phyloP scores from a whole-genome alignment of 2,888 invertebrate genomes.

The Drosophila parthenogenetica region DNA sequence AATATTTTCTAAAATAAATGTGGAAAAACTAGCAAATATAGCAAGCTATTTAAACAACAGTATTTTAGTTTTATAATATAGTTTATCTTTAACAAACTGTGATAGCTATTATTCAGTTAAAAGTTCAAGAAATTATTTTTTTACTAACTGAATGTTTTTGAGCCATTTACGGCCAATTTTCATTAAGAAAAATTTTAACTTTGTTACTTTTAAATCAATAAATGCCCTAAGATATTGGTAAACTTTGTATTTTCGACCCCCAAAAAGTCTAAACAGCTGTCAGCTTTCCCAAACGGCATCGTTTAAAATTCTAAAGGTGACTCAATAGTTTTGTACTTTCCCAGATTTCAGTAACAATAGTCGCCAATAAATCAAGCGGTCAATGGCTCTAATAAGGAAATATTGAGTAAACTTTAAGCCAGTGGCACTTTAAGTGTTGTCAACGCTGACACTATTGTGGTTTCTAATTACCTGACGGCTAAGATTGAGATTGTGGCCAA shows the following conservation, averaged over 20 bases:
- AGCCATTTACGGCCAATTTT: no score
- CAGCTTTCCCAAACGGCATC: constrained; percentile 9
- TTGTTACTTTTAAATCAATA: constrained; percentile 35
- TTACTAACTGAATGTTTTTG: no score
- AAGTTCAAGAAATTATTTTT: no score
- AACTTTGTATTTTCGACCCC: background rate
- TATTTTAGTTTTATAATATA: no score
- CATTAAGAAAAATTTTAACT: no score
- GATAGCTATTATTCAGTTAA: no score
- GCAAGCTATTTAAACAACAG: no score
- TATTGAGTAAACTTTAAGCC: constrained; percentile 27
- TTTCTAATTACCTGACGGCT: constrained; percentile 36
- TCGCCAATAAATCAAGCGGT: constrained; percentile 30
- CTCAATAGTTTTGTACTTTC: constrained; percentile 14
- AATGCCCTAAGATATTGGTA: constrained; percentile 27
- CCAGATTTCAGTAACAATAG: background rate
- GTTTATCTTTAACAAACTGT: no score
- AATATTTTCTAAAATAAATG: no score
- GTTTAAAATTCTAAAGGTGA: constrained; percentile 6
- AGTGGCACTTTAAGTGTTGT: constrained; percentile 37
- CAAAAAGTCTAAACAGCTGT: constrained; percentile 29
- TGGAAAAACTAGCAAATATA: no score
- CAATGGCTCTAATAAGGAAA: constrained; percentile 37
- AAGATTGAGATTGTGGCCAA: background rate
- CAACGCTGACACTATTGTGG: constrained; percentile 40